phyloP scores from a whole-genome alignment of 2,113 vertebrate genomes.

The Collichthys lucidus region DNA sequence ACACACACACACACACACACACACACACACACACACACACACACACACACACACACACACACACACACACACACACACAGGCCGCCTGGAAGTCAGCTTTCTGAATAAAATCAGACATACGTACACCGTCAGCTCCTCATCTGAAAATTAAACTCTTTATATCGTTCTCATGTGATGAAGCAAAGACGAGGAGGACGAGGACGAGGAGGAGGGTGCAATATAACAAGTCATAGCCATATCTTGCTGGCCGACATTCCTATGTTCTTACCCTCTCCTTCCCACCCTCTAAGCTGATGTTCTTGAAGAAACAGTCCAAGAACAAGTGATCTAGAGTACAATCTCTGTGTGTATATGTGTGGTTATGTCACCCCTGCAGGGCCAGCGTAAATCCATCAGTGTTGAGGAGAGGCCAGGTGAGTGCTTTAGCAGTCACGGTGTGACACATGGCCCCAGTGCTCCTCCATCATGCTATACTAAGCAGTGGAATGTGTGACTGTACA shows the following conservation, averaged over 20 bases:
- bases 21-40: conserved; percentile 52
- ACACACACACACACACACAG: background rate
- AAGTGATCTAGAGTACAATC: conserved; percentile 35
- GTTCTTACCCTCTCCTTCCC: conserved; percentile 53
- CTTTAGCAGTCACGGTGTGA: conserved; percentile 73
- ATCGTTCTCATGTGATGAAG: conserved; percentile 59
- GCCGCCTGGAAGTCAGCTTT: conserved; percentile 68
- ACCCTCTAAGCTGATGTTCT: conserved; percentile 21
- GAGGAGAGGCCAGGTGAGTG: conserved; percentile 68
- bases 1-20: background rate
- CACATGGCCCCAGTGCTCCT: conserved; percentile 74
- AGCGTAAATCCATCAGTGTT: conserved; percentile 74
- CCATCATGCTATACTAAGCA: conserved; percentile 69
- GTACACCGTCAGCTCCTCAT: conserved; percentile 43
- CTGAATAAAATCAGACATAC: conserved; percentile 61
- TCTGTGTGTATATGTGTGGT: background rate
- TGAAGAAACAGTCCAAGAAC: conserved; percentile 33
- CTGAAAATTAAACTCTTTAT: conserved; percentile 59
- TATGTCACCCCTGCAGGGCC: conserved; percentile 42
- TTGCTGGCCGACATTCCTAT: conserved; percentile 28
- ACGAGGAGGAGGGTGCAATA: conserved; percentile 6
- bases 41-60: background rate
- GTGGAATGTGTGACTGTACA: conserved; percentile 32
- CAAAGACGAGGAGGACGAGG: conserved; percentile 10
- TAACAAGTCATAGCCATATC: conserved; percentile 20